phyloP scores from a whole-genome alignment of 2,113 vertebrate genomes.

The Antennarius striatus region DNA sequence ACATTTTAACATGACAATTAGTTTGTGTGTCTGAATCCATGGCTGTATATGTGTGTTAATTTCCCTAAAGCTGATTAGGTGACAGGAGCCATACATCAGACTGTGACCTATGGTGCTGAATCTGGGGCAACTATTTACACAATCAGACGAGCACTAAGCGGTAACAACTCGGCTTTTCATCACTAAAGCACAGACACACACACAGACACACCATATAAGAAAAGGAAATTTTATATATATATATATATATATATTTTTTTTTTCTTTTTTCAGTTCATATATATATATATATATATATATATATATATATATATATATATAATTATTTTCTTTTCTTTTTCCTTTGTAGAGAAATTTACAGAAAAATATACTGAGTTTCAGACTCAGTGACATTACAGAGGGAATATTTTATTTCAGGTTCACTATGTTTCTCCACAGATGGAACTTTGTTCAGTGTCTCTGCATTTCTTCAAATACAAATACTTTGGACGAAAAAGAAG shows the following conservation, averaged over 20 bases:
- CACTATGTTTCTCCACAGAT: slow-evolving; percentile 19
- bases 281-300: too few relatives aligned
- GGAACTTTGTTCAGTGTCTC: slow-evolving; percentile 9
- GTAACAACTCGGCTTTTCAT: slow-evolving; percentile 13
- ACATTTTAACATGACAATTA: neutral
- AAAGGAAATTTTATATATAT: too few relatives aligned
- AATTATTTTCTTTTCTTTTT: slow-evolving; percentile 1
- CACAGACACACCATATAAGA: too few relatives aligned
- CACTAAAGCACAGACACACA: neutral
- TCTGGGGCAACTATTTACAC: slow-evolving; percentile 53
- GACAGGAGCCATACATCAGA: slow-evolving; percentile 60
- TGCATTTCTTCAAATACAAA: slow-evolving; percentile 20
- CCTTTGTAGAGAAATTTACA: slow-evolving; percentile 1
- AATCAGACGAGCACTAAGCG: slow-evolving; percentile 32
- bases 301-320: neutral
- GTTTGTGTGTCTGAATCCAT: slow-evolving; percentile 37
- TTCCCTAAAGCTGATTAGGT: slow-evolving; percentile 59
- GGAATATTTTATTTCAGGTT: slow-evolving; percentile 6
- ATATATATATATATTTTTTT: neutral
- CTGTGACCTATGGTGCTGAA: slow-evolving; percentile 40
- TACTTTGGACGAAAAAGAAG: neutral
- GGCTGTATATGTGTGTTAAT: slow-evolving; percentile 44
- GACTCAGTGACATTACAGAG: neutral
- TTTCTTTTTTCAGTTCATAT: neutral
- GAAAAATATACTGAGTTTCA: neutral